phyloP scores from a whole-genome alignment of 64 coral and sea anemone species.

The Pocillopora verrucosa region DNA sequence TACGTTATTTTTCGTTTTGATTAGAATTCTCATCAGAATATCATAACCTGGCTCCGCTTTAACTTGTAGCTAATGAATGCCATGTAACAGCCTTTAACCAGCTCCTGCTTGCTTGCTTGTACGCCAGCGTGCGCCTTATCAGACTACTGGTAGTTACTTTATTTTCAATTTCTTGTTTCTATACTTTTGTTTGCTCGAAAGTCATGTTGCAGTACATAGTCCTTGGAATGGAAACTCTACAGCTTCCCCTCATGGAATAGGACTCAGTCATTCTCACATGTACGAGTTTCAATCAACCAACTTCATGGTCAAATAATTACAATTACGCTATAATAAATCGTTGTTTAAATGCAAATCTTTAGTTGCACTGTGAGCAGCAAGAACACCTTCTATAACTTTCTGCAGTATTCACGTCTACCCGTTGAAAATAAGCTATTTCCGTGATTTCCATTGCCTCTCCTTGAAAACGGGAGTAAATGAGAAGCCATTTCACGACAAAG shows the following conservation, averaged over 20 bases:
- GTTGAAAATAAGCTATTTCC: too few species aligned
- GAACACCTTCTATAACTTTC: too few species aligned
- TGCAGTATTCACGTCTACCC: too few species aligned
- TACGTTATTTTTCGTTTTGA: too few species aligned
- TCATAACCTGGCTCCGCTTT: background rate
- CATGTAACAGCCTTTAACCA: background rate
- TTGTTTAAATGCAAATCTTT: background rate
- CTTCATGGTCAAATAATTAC: background rate
- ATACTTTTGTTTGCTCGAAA: background rate
- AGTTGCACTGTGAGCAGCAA: background rate
- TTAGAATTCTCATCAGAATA: too few species aligned
- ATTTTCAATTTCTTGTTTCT: background rate
- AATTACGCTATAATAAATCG: too few species aligned
- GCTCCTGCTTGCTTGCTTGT: background rate
- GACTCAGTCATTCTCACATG: background rate
- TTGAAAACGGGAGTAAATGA: too few species aligned
- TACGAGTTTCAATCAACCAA: background rate
- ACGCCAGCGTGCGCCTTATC: background rate
- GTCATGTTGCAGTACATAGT: background rate
- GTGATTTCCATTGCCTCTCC: too few species aligned
- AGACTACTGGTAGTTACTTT: background rate
- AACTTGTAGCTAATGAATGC: background rate
- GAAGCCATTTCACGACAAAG: too few species aligned
- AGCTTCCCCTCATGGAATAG: background rate
- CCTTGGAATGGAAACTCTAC: conserved; percentile 20